A percentile compares a stretch with the other conserved stretches of the same genome.
These are phyloP conservation scores for Zoanthus sociatus DNA, from an alignment of 92 coral and sea anemone species.

Conservation along the genomic window DNA sequence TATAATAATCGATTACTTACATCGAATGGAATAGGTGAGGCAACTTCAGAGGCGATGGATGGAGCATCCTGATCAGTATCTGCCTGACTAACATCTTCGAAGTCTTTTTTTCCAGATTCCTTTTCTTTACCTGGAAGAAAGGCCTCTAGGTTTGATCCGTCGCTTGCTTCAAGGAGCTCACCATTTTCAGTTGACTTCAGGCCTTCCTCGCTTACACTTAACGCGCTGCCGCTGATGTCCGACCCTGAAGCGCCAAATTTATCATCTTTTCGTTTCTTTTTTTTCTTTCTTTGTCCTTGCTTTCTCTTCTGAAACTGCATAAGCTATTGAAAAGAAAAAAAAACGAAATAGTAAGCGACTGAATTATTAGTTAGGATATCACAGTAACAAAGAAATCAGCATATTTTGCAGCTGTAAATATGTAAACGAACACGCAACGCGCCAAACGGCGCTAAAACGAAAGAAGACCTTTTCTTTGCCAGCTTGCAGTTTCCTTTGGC, in stretches of 20 bases:
- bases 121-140: conserved; percentile 54
- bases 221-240: conserved; percentile 64
- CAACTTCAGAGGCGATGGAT: conserved; percentile 90
- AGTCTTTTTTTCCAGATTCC: conserved; percentile 44
- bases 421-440: conserved; percentile 75
- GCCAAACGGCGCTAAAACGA: conserved; percentile 65
- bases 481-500: conserved; percentile 95
- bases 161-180: conserved; percentile 53
- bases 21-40: conserved; percentile 87
- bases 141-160: conserved; percentile 58
- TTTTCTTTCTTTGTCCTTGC: conserved; percentile 81
- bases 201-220: conserved; percentile 47
- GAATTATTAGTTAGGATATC: conserved; percentile 18
- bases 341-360: background rate
- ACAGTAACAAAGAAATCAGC: conserved; percentile 5
- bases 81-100: conserved; percentile 85
- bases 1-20: conserved; percentile 49
- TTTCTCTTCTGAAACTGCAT: conserved; percentile 87
- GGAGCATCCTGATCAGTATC: conserved; percentile 96
- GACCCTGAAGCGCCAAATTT: conserved; percentile 62
- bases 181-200: conserved; percentile 53
- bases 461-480: conserved; percentile 90
- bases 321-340: conserved; percentile 55
- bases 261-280: conserved; percentile 57
- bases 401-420: conserved; percentile 12